These are phyloP conservation scores for Mormyrus lacerda DNA, from an alignment of 2,113 vertebrate genomes.

Conservation along the genomic window DNA sequence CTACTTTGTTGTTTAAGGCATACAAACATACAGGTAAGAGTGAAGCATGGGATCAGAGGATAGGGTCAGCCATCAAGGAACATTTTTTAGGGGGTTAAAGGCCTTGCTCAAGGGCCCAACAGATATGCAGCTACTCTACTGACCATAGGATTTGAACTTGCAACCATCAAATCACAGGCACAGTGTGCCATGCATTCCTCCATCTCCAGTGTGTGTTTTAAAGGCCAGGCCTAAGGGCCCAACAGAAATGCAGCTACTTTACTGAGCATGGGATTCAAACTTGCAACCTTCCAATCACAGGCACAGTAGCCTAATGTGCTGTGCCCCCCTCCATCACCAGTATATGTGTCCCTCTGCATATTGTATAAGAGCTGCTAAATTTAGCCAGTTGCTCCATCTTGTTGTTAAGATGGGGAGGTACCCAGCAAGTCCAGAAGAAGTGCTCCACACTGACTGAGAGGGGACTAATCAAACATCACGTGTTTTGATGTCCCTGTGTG, in stretches of 20 bases:
- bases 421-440: background rate
- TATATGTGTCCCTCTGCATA: background rate
- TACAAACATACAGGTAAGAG: background rate
- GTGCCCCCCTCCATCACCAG: background rate
- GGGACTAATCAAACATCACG: conserved; percentile 16
- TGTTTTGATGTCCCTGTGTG: background rate
- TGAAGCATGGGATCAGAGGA: background rate
- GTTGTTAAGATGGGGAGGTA: background rate
- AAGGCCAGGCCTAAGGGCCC: background rate
- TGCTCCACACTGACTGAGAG: background rate
- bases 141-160: no score
- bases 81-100: background rate
- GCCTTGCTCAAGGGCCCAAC: background rate
- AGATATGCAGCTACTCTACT: no score
- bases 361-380: background rate
- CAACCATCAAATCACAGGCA: no score
- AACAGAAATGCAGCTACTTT: background rate
- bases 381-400: background rate
- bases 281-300: background rate
- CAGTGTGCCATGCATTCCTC: no score
- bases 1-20: background rate
- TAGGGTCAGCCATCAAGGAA: background rate
- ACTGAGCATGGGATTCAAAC: background rate
- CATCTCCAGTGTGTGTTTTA: background rate
- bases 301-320: background rate